Base-by-base conservation (phyloP, 2,113 vertebrate species). In the Bubo blakistoni region DNA sequence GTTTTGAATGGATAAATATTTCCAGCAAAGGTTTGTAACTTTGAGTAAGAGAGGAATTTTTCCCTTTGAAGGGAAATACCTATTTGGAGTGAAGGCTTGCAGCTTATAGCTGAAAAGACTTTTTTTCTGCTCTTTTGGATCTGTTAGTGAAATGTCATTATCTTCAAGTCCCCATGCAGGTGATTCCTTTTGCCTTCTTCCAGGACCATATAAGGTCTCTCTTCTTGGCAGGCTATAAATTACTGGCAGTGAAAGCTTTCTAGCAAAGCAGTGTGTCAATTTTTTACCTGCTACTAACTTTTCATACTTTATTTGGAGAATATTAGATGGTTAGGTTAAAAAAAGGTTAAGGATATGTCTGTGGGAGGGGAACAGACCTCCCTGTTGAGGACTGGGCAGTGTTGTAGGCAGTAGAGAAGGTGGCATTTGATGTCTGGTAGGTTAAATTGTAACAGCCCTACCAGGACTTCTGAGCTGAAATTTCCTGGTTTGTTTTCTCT, bases 81-180 rank as follows among this genome's bases (percentile, higher is more conserved):
- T 82, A 1, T 57, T 52, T 36, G 58, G 49, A 49, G 29, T 42
- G 42, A 88, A 52, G 24, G 30, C 24, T 78, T 92, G 70, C 25
- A 82, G n/a, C 57, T 77, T 81, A 77, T 91, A 86, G 26, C 32
- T 58, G 55, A 49, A 42, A n/a, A 38, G 52, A 26, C 16, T 59
- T 92, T 59, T 59, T 71, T 95, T 61, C 36, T 81, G 19, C 22
- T 69, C 8, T 21, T 63, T 62, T 62, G 11, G 7, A 52, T 70
- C 16, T 73, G 13, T 76, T 16, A 66, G 16, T 40, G 52, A 88
- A 77, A 81, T 88, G 52, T 20, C 4, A 12, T 44, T 78, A 38
- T 70, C 29, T 65, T 62, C 0, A 0, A 34, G 19, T 71, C 40
- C 9, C 21, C 0, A 2, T 8, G 6, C 4, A 59, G 13, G 27